A percentile compares a stretch with the other conserved stretches of the same genome.
Conservation (phyloP, 2,888 invertebrate species). For the Portevinia maculata region DNA sequence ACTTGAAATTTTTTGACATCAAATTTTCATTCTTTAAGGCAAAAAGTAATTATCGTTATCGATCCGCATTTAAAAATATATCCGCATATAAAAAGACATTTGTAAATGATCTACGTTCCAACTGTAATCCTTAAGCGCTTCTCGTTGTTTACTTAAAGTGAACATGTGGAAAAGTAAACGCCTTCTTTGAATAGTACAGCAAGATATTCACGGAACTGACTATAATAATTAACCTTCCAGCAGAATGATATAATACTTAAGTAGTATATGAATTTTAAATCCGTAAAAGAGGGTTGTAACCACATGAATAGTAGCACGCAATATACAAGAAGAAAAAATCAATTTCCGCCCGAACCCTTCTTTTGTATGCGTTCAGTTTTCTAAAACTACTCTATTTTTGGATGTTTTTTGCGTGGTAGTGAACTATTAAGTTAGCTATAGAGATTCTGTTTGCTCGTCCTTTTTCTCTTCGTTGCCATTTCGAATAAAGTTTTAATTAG, state of each 20-base stretch:
- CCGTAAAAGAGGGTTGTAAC: background rate
- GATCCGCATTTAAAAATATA: too few species aligned
- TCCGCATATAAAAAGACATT: too few species aligned
- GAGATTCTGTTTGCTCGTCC: background rate
- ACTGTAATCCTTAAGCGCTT: too few species aligned
- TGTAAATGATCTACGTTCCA: too few species aligned
- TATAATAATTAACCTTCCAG: background rate
- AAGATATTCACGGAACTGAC: background rate
- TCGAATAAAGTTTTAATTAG: slow-evolving; percentile 30
- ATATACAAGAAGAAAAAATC: background rate
- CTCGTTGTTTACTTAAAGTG: background rate
- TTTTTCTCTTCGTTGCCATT: slow-evolving; percentile 11
- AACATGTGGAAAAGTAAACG: background rate
- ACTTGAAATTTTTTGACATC: too few species aligned
- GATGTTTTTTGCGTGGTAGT: slow-evolving; percentile 32
- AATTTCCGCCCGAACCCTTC: background rate
- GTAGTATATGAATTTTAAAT: background rate
- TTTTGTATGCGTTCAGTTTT: slow-evolving; percentile 8
- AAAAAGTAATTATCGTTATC: too few species aligned
- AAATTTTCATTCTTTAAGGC: too few species aligned
- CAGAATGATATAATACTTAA: background rate
- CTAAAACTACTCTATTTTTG: slow-evolving; percentile 30
- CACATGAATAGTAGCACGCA: background rate
- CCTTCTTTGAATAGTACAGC: background rate
- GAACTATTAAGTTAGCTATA: background rate